phyloP scores from a whole-genome alignment of 1,140 invertebrate species.

The Stegodyphus mimosarum region DNA sequence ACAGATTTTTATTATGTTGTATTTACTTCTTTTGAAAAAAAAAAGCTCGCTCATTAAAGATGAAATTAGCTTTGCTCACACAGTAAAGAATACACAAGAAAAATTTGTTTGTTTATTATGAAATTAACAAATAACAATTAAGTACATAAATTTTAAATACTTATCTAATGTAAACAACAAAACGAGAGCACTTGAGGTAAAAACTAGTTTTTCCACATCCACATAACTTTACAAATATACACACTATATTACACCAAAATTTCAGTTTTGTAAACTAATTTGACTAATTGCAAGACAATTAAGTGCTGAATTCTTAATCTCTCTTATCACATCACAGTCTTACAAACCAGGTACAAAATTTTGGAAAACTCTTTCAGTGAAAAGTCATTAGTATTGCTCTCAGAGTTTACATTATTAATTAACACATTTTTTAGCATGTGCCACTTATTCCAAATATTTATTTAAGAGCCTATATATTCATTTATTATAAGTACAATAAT shows the following conservation, averaged over 20 bases:
- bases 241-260: constrained; percentile 51
- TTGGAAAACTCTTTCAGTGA: constrained; percentile 12
- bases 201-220: constrained; percentile 21
- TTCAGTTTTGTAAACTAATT: constrained; percentile 9
- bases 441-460: no score
- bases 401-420: constrained; percentile 10
- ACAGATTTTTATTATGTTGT: no score
- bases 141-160: constrained; percentile 53
- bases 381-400: constrained; percentile 45
- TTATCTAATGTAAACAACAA: constrained; percentile 51
- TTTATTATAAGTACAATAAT: no score
- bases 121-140: constrained; percentile 58
- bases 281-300: constrained; percentile 41
- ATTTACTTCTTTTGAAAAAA: no score
- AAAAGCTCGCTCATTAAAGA: no score
- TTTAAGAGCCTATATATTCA: no score
- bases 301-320: constrained; percentile 47
- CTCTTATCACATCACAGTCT: constrained; percentile 50
- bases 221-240: constrained; percentile 54
- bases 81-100: neutral
- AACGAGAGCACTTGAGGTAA: constrained; percentile 52
- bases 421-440: neutral
- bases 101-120: constrained; percentile 34
- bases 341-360: constrained; percentile 55
- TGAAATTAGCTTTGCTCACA: no score